Evolutionary conservation across 2,113 vertebrate genomes (phyloP).

Genomic region (Muntiacus muntjak): DNA sequence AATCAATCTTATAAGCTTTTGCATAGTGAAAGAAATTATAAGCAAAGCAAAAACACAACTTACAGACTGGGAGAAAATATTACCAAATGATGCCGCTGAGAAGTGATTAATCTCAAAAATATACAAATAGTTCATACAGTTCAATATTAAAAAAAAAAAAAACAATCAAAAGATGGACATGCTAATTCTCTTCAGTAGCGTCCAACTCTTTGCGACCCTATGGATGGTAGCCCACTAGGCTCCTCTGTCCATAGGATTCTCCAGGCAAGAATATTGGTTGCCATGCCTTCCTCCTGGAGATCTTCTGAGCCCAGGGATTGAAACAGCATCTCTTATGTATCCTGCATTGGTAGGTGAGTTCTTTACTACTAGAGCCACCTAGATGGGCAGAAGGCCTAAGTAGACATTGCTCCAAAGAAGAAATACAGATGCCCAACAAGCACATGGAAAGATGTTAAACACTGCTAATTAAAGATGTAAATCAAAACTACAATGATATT

Average conservation of each 20-base stretch:
- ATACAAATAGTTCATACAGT: background rate
- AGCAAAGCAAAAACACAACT: background rate
- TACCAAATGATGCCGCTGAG: background rate
- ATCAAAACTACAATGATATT: background rate
- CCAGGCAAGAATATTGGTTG: background rate
- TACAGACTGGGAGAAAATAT: background rate
- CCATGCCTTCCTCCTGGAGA: background rate
- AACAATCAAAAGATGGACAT: background rate
- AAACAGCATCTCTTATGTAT: background rate
- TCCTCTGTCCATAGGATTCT: background rate
- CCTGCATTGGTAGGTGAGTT: background rate
- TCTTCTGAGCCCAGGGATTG: background rate
- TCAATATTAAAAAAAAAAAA: background rate
- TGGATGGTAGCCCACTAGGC: background rate
- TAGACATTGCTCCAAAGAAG: background rate
- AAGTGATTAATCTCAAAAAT: background rate
- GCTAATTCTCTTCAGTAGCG: background rate
- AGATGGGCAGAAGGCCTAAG: background rate
- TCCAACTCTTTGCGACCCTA: background rate
- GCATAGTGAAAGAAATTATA: background rate
- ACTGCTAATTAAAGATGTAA: background rate
- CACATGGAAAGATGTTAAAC: background rate
- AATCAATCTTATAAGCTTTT: background rate
- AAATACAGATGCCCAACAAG: background rate
- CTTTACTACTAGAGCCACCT: background rate